Percentiles rank a stretch among this genome's conserved stretches.
Conservation (phyloP, 2,888 invertebrate species). For the Lypha dubia region DNA sequence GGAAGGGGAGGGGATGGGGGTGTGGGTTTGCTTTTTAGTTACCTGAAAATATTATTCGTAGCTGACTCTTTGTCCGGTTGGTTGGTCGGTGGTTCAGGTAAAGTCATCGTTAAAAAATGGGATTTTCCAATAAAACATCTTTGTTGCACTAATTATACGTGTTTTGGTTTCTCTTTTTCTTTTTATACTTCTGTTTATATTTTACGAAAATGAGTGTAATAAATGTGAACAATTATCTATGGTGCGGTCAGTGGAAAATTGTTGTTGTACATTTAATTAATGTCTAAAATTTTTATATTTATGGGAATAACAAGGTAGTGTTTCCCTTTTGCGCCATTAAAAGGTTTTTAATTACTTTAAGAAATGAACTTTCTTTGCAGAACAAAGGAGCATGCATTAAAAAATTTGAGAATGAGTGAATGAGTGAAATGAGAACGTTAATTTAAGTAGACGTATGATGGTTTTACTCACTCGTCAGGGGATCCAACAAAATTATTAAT, state of each 20-base stretch:
- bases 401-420: no score
- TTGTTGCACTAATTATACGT: slow-evolving; percentile 68
- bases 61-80: slow-evolving; percentile 7
- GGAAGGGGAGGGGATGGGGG: no score
- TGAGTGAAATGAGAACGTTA: not conserved
- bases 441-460: not conserved
- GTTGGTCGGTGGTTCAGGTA: slow-evolving; percentile 23
- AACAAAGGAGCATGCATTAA: not conserved
- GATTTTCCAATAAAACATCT: slow-evolving; percentile 40
- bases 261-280: slow-evolving; percentile 69
- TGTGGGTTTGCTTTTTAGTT: not conserved
- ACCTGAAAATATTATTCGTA: slow-evolving; percentile 24
- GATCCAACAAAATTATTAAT: slow-evolving; percentile 22
- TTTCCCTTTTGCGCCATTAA: slow-evolving; percentile 21
- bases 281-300: slow-evolving; percentile 67
- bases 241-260: slow-evolving; percentile 70
- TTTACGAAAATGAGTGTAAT: slow-evolving; percentile 57
- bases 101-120: slow-evolving; percentile 9
- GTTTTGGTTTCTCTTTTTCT: slow-evolving; percentile 17
- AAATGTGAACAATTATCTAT: slow-evolving; percentile 71
- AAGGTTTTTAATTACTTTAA: slow-evolving; percentile 31
- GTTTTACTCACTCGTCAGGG: not conserved
- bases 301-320: slow-evolving; percentile 32
- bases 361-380: not conserved
- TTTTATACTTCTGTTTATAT: slow-evolving; percentile 12